Evolutionary conservation across 2,797 vertebrate species (phyloP).

Genomic region (Hypotaenidia okinawae): DNA sequence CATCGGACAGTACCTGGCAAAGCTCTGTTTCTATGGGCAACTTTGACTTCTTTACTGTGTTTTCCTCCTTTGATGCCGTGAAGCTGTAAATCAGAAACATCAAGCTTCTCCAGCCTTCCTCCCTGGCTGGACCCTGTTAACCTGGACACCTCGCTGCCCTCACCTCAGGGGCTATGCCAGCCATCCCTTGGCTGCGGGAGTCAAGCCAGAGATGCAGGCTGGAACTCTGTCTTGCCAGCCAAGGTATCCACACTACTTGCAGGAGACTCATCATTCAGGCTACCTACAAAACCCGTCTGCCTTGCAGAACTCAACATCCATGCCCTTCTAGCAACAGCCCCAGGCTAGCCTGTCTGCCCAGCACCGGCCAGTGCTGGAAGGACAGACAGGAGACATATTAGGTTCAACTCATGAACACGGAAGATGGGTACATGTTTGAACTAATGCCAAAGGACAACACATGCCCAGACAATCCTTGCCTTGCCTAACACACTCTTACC

Average conservation of each 20-base stretch:
- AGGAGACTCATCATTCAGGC: not conserved
- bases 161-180: not conserved
- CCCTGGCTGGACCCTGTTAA: not conserved
- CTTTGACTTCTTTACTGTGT: not conserved
- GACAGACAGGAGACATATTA: not conserved
- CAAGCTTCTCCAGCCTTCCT: not conserved
- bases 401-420: not conserved
- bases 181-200: not conserved
- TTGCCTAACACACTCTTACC: not conserved
- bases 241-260: not conserved
- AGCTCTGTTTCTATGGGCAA: not conserved
- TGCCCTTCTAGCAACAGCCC: conserved; percentile 55
- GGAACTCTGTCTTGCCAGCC: fast-evolving
- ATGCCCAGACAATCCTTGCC: not conserved
- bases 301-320: conserved; percentile 8
- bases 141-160: not conserved
- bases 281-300: conserved; percentile 56
- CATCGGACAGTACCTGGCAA: conserved; percentile 14
- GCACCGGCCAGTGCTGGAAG: not conserved
- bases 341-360: conserved; percentile 46
- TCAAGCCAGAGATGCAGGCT: not conserved
- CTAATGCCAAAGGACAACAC: not conserved
- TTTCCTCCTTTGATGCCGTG: conserved; percentile 22
- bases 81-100: conserved; percentile 40
- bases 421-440: not conserved